phyloP scores from a whole-genome alignment of 1,140 invertebrate species.

The Notospermus geniculatus region DNA sequence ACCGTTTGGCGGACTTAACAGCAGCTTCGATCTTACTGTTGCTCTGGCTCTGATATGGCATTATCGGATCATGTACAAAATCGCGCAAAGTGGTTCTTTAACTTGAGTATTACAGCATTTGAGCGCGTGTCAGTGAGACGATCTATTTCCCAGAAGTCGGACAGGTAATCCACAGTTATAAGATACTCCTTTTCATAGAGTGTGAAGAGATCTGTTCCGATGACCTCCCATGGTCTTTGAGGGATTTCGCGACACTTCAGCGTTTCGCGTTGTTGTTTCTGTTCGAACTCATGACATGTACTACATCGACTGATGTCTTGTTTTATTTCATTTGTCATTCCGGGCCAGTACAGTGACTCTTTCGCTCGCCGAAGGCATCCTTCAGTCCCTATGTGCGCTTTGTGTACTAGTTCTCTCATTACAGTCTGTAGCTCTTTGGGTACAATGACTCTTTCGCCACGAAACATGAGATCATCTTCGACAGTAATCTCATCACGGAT shows the following conservation, averaged over 20 bases:
- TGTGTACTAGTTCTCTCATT: neutral
- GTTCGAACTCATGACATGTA: constrained; percentile 14
- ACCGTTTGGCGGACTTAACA: constrained; percentile 1
- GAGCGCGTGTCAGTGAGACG: constrained; percentile 44
- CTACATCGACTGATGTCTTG: constrained; percentile 18
- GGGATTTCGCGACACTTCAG: constrained; percentile 11
- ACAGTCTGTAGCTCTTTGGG: too few species aligned
- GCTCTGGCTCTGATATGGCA: constrained; percentile 28
- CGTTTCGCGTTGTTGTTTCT: constrained; percentile 11
- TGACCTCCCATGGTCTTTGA: constrained; percentile 11
- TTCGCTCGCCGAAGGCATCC: constrained; percentile 22
- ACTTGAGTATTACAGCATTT: constrained; percentile 44
- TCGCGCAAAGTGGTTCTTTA: constrained; percentile 47
- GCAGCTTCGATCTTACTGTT: constrained; percentile 9
- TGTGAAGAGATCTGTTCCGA: constrained; percentile 13
- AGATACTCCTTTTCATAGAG: constrained; percentile 4
- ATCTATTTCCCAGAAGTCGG: constrained; percentile 17
- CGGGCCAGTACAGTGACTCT: constrained; percentile 20
- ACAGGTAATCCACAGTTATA: constrained; percentile 14
- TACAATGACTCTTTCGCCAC: too few species aligned
- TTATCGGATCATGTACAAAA: constrained; percentile 44
- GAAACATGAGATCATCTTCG: too few species aligned
- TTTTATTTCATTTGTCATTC: constrained; percentile 18
- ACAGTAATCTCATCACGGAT: neutral
- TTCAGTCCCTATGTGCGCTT: constrained; percentile 27